A percentile compares a stretch with the other conserved stretches of the same genome.
Conservation (phyloP, 2,113 vertebrate species). For the Aix galericulata region DNA sequence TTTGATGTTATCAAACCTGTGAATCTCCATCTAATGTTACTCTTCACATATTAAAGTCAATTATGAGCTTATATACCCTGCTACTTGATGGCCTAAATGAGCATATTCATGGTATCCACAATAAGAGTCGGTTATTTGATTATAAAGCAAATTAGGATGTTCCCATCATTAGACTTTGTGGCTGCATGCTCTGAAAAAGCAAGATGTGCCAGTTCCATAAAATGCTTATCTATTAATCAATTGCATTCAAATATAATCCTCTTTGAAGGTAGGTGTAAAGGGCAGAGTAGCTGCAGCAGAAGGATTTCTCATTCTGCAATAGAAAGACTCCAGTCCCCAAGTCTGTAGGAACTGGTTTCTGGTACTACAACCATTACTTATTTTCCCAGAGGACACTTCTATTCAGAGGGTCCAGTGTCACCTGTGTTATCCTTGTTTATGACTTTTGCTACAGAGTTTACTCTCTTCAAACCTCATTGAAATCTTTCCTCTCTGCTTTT, state of each 20-base stretch:
- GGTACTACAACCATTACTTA: background rate
- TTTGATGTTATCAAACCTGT: constrained; percentile 19
- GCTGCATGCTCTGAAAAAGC: background rate
- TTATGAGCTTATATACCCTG: background rate
- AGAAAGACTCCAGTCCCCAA: background rate
- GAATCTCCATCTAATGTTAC: constrained; percentile 19
- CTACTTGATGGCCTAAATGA: constrained; percentile 11
- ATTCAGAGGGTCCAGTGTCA: background rate
- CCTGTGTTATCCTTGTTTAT: background rate
- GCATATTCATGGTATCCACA: background rate
- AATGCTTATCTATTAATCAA: constrained; percentile 15
- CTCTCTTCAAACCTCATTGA: background rate
- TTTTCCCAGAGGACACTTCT: background rate
- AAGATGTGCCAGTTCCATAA: background rate
- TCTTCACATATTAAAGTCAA: constrained; percentile 6
- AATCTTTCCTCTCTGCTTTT: background rate
- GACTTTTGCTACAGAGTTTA: background rate
- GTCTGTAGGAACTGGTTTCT: background rate
- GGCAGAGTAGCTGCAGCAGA: background rate
- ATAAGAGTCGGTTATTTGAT: background rate
- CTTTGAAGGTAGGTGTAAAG: constrained; percentile 2
- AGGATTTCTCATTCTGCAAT: background rate
- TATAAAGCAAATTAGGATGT: constrained; percentile 13
- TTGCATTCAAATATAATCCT: background rate
- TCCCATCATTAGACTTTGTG: background rate